Conservation (phyloP, 2,797 vertebrate genomes). For the Sylvia borin region DNA sequence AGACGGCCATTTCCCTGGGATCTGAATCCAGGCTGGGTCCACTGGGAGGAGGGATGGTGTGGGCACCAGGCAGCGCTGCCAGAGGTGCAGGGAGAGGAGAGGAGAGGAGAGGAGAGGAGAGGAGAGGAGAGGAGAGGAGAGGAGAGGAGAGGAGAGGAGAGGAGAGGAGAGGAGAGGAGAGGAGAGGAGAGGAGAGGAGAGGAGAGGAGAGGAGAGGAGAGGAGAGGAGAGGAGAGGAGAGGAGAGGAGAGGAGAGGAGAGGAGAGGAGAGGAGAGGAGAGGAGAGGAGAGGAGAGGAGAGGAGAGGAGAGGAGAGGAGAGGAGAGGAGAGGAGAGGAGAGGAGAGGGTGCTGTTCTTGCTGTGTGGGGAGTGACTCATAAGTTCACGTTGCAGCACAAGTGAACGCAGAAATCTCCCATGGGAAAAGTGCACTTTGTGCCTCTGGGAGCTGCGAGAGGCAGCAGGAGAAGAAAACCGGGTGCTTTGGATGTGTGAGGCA, state of each 20-base stretch:
- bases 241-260: too few species aligned
- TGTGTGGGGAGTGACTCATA: neutral
- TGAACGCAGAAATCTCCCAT: neutral
- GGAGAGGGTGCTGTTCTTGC: neutral
- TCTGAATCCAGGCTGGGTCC: neutral
- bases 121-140: too few species aligned
- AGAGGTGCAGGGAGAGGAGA: neutral
- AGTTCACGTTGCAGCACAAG: neutral
- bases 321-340: neutral
- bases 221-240: too few species aligned
- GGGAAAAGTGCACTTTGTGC: fast-evolving
- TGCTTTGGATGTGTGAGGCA: fast-evolving
- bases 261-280: too few species aligned
- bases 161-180: too few species aligned
- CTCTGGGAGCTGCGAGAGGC: neutral
- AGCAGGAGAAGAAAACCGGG: neutral
- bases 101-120: too few species aligned
- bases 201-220: too few species aligned
- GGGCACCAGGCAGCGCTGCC: fast-evolving
- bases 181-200: too few species aligned
- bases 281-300: too few species aligned
- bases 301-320: too few species aligned
- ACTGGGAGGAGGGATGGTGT: neutral
- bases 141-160: too few species aligned
- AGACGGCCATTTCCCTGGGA: fast-evolving